Conservation (phyloP, 2,888 invertebrate genomes). For the Steinernema scapterisci region DNA sequence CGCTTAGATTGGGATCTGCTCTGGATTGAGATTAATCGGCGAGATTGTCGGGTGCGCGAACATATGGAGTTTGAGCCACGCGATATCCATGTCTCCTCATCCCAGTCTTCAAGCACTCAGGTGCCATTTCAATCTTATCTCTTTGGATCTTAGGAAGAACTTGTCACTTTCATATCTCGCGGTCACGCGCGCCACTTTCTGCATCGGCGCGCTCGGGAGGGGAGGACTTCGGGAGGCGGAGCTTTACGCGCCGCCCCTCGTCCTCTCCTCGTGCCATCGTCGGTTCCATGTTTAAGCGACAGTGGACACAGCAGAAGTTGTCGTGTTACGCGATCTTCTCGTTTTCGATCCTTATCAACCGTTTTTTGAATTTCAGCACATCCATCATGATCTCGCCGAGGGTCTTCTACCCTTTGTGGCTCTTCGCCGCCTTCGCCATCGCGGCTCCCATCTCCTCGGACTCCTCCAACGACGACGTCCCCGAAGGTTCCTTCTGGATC, state of each 20-base stretch:
- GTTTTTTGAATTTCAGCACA: background rate
- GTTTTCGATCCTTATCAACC: constrained; percentile 12
- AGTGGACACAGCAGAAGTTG: constrained; percentile 16
- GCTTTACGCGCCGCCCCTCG: constrained; percentile 1
- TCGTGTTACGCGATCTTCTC: background rate
- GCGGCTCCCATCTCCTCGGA: background rate
- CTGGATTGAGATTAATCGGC: constrained; percentile 16
- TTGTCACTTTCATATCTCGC: constrained; percentile 13
- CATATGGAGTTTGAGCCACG: constrained; percentile 1
- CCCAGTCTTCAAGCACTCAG: background rate
- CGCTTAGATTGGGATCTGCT: background rate
- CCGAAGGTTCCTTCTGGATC: constrained; percentile 53
- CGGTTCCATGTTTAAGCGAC: background rate
- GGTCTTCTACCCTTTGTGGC: background rate
- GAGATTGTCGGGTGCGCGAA: constrained; percentile 13
- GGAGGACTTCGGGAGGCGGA: background rate
- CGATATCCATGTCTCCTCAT: background rate
- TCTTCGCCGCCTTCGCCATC: background rate
- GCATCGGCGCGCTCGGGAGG: background rate
- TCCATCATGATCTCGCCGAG: background rate
- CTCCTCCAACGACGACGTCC: background rate
- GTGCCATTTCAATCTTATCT: background rate
- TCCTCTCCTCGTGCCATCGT: background rate
- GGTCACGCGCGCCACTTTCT: background rate
- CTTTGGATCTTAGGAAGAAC: background rate